Percentiles rank a stretch among this genome's conserved stretches.
Evolutionary conservation across 2,113 vertebrate species (phyloP).

Genomic region (Cinclus cinclus): DNA sequence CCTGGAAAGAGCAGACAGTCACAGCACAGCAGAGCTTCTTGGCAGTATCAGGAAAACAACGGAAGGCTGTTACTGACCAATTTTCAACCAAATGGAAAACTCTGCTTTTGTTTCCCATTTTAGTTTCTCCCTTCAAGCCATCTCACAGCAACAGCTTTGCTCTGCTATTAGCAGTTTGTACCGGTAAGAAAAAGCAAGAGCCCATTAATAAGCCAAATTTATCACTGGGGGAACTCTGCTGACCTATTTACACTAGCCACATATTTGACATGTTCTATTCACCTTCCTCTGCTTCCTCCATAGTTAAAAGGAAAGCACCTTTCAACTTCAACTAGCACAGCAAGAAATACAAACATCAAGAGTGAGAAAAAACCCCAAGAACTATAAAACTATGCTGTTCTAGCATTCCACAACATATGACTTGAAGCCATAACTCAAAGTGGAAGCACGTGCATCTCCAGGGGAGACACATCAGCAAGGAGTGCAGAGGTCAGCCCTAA

Average conservation of each 20-base stretch:
- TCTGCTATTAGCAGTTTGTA: not conserved
- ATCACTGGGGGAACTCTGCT: not conserved
- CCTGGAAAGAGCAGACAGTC: not conserved
- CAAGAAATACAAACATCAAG: not conserved
- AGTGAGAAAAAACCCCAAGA: not conserved
- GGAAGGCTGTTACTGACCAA: not conserved
- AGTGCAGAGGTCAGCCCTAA: not conserved
- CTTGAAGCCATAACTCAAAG: not conserved
- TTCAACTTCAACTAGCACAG: not conserved
- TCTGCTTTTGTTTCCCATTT: constrained; percentile 29
- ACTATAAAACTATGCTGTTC: not conserved
- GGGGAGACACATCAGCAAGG: not conserved
- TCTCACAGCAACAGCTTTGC: constrained; percentile 38
- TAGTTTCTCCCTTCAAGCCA: not conserved
- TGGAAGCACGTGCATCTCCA: not conserved
- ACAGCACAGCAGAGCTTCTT: not conserved
- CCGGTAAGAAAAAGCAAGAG: constrained; percentile 5
- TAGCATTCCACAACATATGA: not conserved
- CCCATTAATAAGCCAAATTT: not conserved
- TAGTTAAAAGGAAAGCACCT: not conserved
- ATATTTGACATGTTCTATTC: not conserved
- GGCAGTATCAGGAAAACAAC: not conserved
- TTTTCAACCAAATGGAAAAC: constrained; percentile 14
- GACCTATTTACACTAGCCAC: constrained; percentile 9
- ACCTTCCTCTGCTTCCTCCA: not conserved